Evolutionary conservation across 2,797 vertebrate genomes (phyloP), one percentile per base, ranked within the genome.

Genomic region (Luscinia luscinia): DNA sequence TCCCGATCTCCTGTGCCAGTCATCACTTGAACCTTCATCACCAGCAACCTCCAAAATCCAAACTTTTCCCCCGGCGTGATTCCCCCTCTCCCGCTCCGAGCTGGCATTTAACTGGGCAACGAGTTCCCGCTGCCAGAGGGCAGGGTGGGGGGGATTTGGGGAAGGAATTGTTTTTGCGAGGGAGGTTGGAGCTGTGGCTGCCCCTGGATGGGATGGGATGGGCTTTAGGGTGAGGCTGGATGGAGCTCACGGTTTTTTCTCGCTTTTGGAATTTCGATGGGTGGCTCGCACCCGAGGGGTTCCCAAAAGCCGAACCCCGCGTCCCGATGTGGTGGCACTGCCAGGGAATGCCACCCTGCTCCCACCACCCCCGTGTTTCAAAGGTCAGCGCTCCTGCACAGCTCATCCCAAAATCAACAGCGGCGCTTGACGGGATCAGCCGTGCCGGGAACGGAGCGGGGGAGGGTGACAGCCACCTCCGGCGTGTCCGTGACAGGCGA

Each of bases 401-500:
- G 76, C 68, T 95, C 14, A 90, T 91, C 95, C 67, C 38, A 11
- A 43, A 63, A 74, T 81, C 96, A 70, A 90, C 64, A 81, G 51
- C 51, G 3, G 26, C 2, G 16, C 34, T 43, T 34, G 93, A 95
- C 2, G 77, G 94, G 81, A 73, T 94, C 80, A 54, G 70, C 69
- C 5, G 70, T 30, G 55, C 74, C 2, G 87, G 32, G 48, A 86
- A 46, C 26, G 30, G 23, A 24, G 15, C 46, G 46, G 89, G 92
- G 7, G 3, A 5, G 34, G 91, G 91, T 92, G 96, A 96, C 68
- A 76, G 83, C 55, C 38, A 14, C 51, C 75, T 89, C 93, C 59
- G 61, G 81, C 14, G 0, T 7, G 21, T 46, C 45, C 21, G 28
- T 96, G 97, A 97, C 97, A 96, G 96, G 54, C 86, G 73, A 84